phyloP scores from a whole-genome alignment of 2,888 invertebrate species.

The Psylliodes chrysocephalus region DNA sequence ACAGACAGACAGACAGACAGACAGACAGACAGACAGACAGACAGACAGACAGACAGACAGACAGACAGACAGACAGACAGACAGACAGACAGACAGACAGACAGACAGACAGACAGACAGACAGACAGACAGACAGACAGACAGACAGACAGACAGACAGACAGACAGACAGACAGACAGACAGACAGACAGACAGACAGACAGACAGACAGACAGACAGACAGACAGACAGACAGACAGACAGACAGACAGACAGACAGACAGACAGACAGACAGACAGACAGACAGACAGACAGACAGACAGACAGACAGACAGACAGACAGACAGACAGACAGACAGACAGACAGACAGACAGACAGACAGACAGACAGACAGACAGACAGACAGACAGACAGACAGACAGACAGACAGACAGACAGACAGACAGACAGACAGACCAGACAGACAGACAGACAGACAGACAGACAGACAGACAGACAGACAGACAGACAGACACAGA shows the following conservation, averaged over 20 bases:
- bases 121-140: slow-evolving; percentile 7
- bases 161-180: slow-evolving; percentile 17
- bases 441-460: slow-evolving; percentile 20
- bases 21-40: slow-evolving; percentile 12
- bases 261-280: slow-evolving; percentile 12
- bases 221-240: slow-evolving; percentile 18
- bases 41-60: slow-evolving; percentile 17
- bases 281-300: slow-evolving; percentile 19
- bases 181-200: slow-evolving; percentile 10
- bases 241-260: slow-evolving; percentile 16
- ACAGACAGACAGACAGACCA: slow-evolving; percentile 24
- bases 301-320: slow-evolving; percentile 18
- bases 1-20: slow-evolving; percentile 18
- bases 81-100: slow-evolving; percentile 12
- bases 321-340: slow-evolving; percentile 21
- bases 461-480: slow-evolving; percentile 21
- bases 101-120: slow-evolving; percentile 16
- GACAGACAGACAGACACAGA: slow-evolving; percentile 22
- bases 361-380: slow-evolving; percentile 24
- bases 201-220: slow-evolving; percentile 12
- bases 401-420: slow-evolving; percentile 24
- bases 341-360: slow-evolving; percentile 22
- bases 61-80: slow-evolving; percentile 16
- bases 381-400: slow-evolving; percentile 23
- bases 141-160: slow-evolving; percentile 14